Base-by-base conservation (phyloP, 1,140 invertebrate genomes). In the Ceratitis capitata region DNA sequence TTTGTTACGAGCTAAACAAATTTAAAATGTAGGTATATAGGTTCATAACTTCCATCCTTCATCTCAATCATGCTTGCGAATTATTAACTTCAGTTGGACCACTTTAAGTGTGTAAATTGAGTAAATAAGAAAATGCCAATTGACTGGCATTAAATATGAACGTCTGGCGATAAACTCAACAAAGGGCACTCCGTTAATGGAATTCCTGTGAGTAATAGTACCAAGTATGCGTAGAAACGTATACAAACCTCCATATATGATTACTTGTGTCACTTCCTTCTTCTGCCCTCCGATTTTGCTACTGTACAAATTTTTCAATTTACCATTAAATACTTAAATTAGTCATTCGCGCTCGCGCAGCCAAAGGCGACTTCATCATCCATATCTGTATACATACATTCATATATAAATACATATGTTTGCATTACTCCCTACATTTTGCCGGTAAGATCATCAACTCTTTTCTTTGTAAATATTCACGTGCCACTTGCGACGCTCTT, bases 301-400 rank as follows among this genome's bases (percentile, higher is more conserved):
- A 78, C 69, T 78, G 39, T 39, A 78, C 19, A 45, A 78, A 26
- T 39, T 45, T 78, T 78, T 78, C 69, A 78, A 78, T 78, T 32
- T 78, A 26, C 69, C 69, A 78, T 45, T 45, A 45, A 78, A 78
- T 78, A 78, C 14, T 26, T 78, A 78, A 78, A 78, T 78, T 78
- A 78, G 69, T 78, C 69, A 78, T 78, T 45, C 69, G 39, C 69
- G 69, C 69, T 78, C 69, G 69, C 69, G 69, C 69, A 78, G 42
- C 69, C n/a, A 78, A 78, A 35, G 10, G 39, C 45, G 69, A 10
- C 19, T n/a, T 78, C 69, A 78, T 78, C 39, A 78, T 35, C n/a
- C n/a, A 78, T 78, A 12, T 10, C 23, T 19, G 32, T 3, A 74
- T 74, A 9, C 32, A 39, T 78, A n/a, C 3, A 78, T 0, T 45